phyloP scores from a whole-genome alignment of 2,888 invertebrate species.

The Ceramica pisi region DNA sequence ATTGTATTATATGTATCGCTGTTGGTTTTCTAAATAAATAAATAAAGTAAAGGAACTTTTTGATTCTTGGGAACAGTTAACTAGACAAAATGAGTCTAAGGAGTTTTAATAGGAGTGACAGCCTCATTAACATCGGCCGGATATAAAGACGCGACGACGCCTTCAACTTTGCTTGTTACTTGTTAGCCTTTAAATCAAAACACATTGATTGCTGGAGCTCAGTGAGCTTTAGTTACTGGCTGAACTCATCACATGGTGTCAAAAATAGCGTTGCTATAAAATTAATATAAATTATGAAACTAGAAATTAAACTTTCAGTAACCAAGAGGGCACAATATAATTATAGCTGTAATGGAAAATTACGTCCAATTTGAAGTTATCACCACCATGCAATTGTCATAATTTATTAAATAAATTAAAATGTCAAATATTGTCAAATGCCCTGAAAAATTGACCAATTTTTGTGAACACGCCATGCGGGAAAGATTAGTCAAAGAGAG shows the following conservation, averaged over 20 bases:
- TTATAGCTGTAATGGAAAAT: too few relatives aligned
- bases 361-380: too few relatives aligned
- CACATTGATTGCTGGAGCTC: constrained; percentile 68
- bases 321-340: too few relatives aligned
- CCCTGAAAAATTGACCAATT: too few relatives aligned
- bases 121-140: constrained; percentile 77
- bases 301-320: too few relatives aligned
- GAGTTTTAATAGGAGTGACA: constrained; percentile 79
- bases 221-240: constrained; percentile 52
- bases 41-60: constrained; percentile 50
- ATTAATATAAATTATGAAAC: not conserved
- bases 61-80: constrained; percentile 70
- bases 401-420: too few relatives aligned
- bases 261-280: not conserved
- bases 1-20: too few relatives aligned
- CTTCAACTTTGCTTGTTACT: constrained; percentile 82
- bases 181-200: constrained; percentile 77
- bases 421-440: too few relatives aligned
- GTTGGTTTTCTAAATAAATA: too few relatives aligned
- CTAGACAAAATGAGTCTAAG: constrained; percentile 74
- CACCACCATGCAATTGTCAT: too few relatives aligned
- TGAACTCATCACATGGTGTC: constrained; percentile 31
- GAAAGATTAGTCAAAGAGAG: too few relatives aligned
- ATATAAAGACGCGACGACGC: constrained; percentile 75
- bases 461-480: too few relatives aligned